These are phyloP conservation scores for Apotomis capreana DNA, from an alignment of 2,888 invertebrate genomes.

Conservation along the genomic window DNA sequence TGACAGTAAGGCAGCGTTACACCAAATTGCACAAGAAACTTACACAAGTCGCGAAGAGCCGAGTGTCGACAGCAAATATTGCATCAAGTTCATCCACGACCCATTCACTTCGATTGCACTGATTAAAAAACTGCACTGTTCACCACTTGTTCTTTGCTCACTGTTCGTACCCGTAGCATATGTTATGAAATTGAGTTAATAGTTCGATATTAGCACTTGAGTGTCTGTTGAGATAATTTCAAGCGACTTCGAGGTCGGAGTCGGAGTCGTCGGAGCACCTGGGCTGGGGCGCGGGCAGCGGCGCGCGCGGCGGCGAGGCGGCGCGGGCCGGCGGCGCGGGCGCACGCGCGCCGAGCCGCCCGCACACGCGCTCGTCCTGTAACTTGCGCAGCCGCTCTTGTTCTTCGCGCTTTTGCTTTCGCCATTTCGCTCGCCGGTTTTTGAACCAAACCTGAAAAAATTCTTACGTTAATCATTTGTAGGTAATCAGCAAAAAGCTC, in stretches of 20 bases:
- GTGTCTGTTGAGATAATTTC: slow-evolving; percentile 52
- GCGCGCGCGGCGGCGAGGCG: slow-evolving; percentile 58
- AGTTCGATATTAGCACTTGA: slow-evolving; percentile 1
- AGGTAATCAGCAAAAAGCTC: no score
- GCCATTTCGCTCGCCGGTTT: slow-evolving; percentile 97
- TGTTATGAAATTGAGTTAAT: not conserved
- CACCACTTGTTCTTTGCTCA: slow-evolving; percentile 4
- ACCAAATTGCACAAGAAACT: slow-evolving; percentile 22
- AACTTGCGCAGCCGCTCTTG: slow-evolving; percentile 91
- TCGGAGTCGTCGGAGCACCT: slow-evolving; percentile 88
- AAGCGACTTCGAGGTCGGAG: slow-evolving; percentile 92
- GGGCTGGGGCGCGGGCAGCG: slow-evolving; percentile 59
- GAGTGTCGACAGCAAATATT: slow-evolving; percentile 28
- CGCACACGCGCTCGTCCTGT: slow-evolving; percentile 88
- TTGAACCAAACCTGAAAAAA: slow-evolving; percentile 96
- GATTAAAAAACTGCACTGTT: slow-evolving; percentile 32
- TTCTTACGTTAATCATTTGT: not conserved
- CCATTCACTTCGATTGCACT: slow-evolving; percentile 25
- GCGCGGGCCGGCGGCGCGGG: slow-evolving; percentile 63
- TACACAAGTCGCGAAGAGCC: slow-evolving; percentile 23
- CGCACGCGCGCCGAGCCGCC: slow-evolving; percentile 73
- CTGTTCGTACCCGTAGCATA: slow-evolving; percentile 11
- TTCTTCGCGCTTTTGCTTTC: slow-evolving; percentile 96
- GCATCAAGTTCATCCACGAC: slow-evolving; percentile 19
- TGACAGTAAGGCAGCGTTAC: slow-evolving; percentile 6